phyloP scores from a whole-genome alignment of 2,113 vertebrate genomes.

The Mormoops blainvillei region DNA sequence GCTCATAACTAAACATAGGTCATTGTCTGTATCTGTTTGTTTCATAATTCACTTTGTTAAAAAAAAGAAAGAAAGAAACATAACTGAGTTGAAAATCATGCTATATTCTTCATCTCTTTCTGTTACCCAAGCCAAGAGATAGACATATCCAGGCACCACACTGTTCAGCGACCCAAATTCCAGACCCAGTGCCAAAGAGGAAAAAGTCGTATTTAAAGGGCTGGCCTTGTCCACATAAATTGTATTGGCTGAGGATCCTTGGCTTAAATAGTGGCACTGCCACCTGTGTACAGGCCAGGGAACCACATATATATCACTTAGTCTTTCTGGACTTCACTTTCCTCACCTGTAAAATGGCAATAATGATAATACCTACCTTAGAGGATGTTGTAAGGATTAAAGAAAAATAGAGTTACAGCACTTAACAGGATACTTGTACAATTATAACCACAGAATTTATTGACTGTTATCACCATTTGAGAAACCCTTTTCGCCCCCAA shows the following conservation, averaged over 20 bases:
- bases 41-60: not conserved
- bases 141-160: not conserved
- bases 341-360: not conserved
- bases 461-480: not conserved
- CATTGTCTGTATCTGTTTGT: not conserved
- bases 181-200: not conserved
- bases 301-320: not conserved
- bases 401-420: not conserved
- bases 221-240: not conserved
- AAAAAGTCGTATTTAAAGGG: not conserved
- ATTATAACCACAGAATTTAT: not conserved
- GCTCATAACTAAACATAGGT: not conserved
- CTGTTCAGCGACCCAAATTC: not conserved
- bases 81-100: not conserved
- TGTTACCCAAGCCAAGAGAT: not conserved
- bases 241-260: not conserved
- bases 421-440: not conserved
- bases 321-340: not conserved
- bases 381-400: not conserved
- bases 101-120: not conserved
- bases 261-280: slow-evolving; percentile 8
- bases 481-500: not conserved
- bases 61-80: not conserved
- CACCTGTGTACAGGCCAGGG: not conserved
- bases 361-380: not conserved